Percentiles rank a stretch among this genome's conserved stretches.
Conservation (phyloP, 2,888 invertebrate genomes). For the Horisme vitalbata region DNA sequence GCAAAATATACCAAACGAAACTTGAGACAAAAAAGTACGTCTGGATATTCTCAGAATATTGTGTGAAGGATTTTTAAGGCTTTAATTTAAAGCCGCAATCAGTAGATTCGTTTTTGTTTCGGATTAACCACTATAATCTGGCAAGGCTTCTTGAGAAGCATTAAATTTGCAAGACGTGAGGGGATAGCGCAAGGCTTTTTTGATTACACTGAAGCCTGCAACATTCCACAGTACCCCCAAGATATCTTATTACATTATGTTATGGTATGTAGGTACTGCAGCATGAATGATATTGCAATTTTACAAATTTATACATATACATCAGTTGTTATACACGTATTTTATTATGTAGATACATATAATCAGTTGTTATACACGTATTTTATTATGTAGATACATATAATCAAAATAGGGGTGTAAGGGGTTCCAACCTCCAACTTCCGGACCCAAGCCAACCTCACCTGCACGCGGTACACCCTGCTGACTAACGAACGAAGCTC, state of each 20-base stretch:
- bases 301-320: too few relatives aligned
- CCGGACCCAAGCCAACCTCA: too few relatives aligned
- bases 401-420: too few relatives aligned
- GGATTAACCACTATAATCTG: conserved; percentile 59
- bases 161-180: conserved; percentile 55
- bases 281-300: too few relatives aligned
- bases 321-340: too few relatives aligned
- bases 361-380: too few relatives aligned
- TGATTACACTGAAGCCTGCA: conserved; percentile 58
- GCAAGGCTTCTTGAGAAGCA: conserved; percentile 63
- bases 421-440: too few relatives aligned
- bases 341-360: too few relatives aligned
- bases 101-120: conserved; percentile 36
- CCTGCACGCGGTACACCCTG: too few relatives aligned
- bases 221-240: conserved; percentile 35
- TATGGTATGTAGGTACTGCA: conserved; percentile 4
- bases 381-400: too few relatives aligned
- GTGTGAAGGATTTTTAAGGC: conserved; percentile 32
- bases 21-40: background rate
- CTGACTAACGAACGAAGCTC: too few relatives aligned
- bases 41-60: background rate
- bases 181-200: conserved; percentile 47
- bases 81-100: conserved; percentile 45
- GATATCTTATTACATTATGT: conserved; percentile 47
- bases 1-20: background rate